Base-by-base conservation (phyloP, 2,888 invertebrate genomes). In the Pedicia rivosa region DNA sequence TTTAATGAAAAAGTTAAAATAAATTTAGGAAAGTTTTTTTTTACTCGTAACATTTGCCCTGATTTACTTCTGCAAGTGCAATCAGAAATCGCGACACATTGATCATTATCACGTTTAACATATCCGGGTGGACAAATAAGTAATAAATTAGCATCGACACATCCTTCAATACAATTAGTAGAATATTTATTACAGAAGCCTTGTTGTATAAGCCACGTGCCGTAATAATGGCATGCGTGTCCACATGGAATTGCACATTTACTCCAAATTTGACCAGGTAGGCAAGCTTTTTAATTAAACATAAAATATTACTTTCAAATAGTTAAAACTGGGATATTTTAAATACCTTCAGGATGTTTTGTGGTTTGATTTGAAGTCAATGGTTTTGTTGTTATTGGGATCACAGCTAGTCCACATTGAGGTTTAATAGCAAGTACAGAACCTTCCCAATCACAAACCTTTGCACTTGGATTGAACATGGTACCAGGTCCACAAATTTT, bases 191-290 rank as follows among this genome's bases (percentile, higher is more conserved):
- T 46, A 32, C 60, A 60, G n/a, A 30, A 5, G 7, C 36, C 38
- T 9, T 6, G n/a, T 14, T 22, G 12, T 8, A 32, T 13, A 17
- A 32, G 19, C 7, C 10, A 13, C 8, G 17, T 32, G 5, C 4
- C 64, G 53, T 74, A 83, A 50, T 72, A 71, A 36, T 73, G 63
- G 50, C 88, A 88, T 2, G 81, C 61, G 40, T 68, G 66, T 43
- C 74, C 69, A 52, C 88, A 88, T 8, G 70, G 66, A 47, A 76
- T 72, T 0, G 78, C 80, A 50, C 87, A 87, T 1, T 72, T 63
- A 1, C 67, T 64, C 66, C 70, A 75, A n/a, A 63, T 57, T 40
- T 68, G 62, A 0, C 71, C 78, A 0, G 52, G 51, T 0, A 49
- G 48, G 36, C 60, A 60, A 1, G 46, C 25, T n/a, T 8, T n/a